Evolutionary conservation across 2,888 invertebrate species (phyloP).

Genomic region (Drosophila lutescens): DNA sequence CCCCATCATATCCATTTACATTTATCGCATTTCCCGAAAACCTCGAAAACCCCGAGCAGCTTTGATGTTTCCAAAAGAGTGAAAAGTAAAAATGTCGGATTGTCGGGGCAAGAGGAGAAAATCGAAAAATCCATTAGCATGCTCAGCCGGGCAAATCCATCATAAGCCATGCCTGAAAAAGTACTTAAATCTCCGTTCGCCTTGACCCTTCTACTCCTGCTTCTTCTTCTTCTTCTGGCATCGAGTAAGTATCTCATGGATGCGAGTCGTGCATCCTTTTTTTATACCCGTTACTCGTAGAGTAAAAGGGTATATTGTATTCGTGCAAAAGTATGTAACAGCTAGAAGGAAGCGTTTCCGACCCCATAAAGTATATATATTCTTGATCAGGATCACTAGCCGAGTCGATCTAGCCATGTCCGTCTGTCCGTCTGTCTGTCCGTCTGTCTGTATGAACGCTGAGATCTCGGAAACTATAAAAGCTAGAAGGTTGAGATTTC

Average conservation of each 20-base stretch:
- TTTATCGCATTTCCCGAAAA: slow-evolving; percentile 56
- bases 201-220: slow-evolving; percentile 57
- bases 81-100: background rate
- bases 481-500: no score
- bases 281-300: no score
- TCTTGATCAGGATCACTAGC: no score
- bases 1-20: slow-evolving; percentile 69
- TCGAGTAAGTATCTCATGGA: slow-evolving; percentile 2
- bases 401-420: no score
- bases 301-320: no score
- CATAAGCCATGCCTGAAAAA: slow-evolving; percentile 50
- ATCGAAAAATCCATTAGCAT: slow-evolving; percentile 66
- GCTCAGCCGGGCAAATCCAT: slow-evolving; percentile 69
- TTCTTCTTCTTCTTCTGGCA: background rate
- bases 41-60: slow-evolving; percentile 46
- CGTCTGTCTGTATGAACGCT: no score
- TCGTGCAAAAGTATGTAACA: no score
- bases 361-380: no score
- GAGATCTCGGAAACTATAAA: no score
- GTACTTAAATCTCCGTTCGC: slow-evolving; percentile 66
- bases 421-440: no score
- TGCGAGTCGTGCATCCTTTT: slow-evolving; percentile 43
- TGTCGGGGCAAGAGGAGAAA: slow-evolving; percentile 3
- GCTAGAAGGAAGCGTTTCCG: no score
- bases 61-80: slow-evolving; percentile 30